Evolutionary conservation across 1,140 invertebrate species (phyloP), one percentile per base, ranked within the genome.

Genomic region (Anagrus nilaparvatae): DNA sequence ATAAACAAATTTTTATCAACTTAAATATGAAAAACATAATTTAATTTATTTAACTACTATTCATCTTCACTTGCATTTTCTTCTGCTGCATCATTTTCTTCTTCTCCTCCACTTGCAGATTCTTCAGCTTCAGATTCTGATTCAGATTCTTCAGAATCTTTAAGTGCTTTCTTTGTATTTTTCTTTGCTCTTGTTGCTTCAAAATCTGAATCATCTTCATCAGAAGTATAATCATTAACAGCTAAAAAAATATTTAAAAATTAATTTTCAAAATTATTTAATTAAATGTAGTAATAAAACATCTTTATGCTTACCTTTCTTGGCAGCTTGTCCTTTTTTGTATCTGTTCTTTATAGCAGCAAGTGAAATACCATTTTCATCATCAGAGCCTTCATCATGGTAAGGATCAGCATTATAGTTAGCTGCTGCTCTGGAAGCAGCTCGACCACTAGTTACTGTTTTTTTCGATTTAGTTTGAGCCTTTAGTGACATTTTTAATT

Each of bases 291-390:
- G 13, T 18, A 17, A 18, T 17, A 9, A 14, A 32, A 27, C 29
- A 6, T 31, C 17, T 16, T 20, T 40, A 19, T 16, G 29, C 46
- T 45, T 35, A 33, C 38, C 27, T 4, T 37, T 46, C 49, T 45
- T 9, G 12, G 43, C 52, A 5, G 51, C 51, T 48, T 72, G 70
- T 44, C 76, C 78, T 5, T 44, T 40, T 60, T 97, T 97, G 63
- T 90, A 94, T 59, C 89, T 84, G 65, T 89, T 95, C 65, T 97
- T 97, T 54, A 97, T 96, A 23, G 91, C 91, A 44, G 85, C 79
- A 2, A 97, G 65, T 6, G 91, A 95, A 52, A 96, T 91, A 10
- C 79, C 84, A 45, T 85, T 87, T 55, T 93, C 89, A 54, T 93
- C 87, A 42, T 92, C 89, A 9, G 87, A 90, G 38, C 86, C 88